Evolutionary conservation across 2,113 vertebrate species (phyloP).

Genomic region (Strix aluco): DNA sequence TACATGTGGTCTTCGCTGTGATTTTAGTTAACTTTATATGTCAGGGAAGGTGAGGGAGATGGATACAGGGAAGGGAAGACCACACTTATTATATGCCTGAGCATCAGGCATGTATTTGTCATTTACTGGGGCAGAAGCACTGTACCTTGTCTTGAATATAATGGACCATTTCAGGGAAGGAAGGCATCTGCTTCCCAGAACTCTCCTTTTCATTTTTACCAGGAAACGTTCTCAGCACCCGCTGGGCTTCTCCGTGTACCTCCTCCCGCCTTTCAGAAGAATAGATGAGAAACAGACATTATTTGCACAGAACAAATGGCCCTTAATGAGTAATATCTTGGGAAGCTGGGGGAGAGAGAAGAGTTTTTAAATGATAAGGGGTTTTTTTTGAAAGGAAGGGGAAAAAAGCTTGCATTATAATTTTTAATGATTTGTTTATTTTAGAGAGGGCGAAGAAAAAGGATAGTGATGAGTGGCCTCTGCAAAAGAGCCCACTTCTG

Average conservation of each 20-base stretch:
- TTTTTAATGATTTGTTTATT: background rate
- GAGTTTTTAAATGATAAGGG: background rate
- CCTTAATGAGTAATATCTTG: background rate
- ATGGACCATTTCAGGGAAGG: slow-evolving; percentile 96
- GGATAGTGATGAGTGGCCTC: background rate
- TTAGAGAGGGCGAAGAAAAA: background rate
- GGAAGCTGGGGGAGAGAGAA: background rate
- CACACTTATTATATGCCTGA: background rate
- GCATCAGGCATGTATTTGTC: background rate
- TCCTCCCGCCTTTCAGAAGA: slow-evolving; percentile 86
- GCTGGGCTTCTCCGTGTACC: slow-evolving; percentile 91
- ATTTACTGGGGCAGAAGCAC: background rate
- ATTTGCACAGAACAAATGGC: background rate
- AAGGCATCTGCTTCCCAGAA: slow-evolving; percentile 86
- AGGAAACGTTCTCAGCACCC: slow-evolving; percentile 82
- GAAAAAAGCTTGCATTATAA: background rate
- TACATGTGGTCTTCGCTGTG: background rate
- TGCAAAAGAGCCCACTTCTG: background rate
- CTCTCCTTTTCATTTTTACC: slow-evolving; percentile 84
- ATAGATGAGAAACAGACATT: slow-evolving; percentile 8
- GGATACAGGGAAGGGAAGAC: background rate
- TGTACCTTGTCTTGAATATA: slow-evolving; percentile 95
- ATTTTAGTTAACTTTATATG: background rate
- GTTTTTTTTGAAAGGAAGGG: background rate
- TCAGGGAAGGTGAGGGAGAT: background rate